phyloP scores from a whole-genome alignment of 2,797 vertebrate species.

The Gallirallus australis region DNA sequence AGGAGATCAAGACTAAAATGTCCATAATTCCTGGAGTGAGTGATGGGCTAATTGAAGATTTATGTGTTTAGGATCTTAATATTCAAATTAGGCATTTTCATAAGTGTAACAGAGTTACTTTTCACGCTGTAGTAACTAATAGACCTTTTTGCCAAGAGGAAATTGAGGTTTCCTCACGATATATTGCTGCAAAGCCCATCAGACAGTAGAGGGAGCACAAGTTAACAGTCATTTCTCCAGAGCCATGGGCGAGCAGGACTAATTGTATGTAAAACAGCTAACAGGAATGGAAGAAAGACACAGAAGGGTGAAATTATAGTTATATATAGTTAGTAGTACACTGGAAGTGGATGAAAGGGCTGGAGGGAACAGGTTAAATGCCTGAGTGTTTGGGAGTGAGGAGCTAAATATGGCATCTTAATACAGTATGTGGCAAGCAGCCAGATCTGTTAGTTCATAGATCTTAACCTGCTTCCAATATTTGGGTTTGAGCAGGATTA shows the following conservation, averaged over 20 bases:
- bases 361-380: constrained; percentile 26
- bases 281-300: neutral
- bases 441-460: constrained; percentile 34
- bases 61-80: neutral
- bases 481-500: constrained; percentile 13
- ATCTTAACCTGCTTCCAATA: constrained; percentile 27
- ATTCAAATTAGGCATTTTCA: neutral
- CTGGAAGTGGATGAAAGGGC: constrained; percentile 28
- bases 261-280: neutral
- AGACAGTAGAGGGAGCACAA: constrained; percentile 71
- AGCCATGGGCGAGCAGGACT: neutral
- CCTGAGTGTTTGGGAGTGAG: constrained; percentile 7
- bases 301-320: neutral
- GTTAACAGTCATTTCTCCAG: constrained; percentile 5
- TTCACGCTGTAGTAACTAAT: neutral
- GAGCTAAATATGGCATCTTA: constrained; percentile 58
- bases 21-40: neutral
- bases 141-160: neutral
- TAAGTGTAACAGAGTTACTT: neutral
- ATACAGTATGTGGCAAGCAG: neutral
- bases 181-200: constrained; percentile 33
- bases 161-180: neutral
- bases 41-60: neutral
- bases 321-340: neutral
- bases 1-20: neutral